Evolutionary conservation across 2,888 invertebrate species (phyloP).

Genomic region (Acleris emargana): DNA sequence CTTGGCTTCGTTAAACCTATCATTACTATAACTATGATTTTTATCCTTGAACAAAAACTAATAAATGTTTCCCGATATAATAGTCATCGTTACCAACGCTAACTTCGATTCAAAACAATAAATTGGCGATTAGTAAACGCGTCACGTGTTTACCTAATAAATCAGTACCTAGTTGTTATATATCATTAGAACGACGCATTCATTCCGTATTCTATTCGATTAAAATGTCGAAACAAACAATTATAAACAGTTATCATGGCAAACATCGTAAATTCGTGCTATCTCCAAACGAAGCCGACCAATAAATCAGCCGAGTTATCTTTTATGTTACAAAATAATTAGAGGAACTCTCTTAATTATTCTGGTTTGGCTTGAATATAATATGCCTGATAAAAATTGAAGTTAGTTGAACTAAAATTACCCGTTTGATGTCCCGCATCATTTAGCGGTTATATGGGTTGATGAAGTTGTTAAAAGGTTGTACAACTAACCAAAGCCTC

Average conservation of each 20-base stretch:
- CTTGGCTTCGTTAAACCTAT: too few relatives aligned
- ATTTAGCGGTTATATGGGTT: conserved; percentile 1
- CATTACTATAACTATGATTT: too few relatives aligned
- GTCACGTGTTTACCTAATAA: conserved; percentile 20
- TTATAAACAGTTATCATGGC: conserved; percentile 63
- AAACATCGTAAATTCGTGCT: conserved; percentile 71
- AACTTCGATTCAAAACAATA: neutral
- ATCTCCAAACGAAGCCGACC: conserved; percentile 59
- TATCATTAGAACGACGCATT: conserved; percentile 25
- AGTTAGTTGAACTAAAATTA: conserved; percentile 41
- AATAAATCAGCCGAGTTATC: conserved; percentile 77
- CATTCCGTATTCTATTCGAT: conserved; percentile 42
- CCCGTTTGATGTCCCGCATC: conserved; percentile 16
- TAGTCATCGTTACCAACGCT: neutral
- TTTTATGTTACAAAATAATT: conserved; percentile 73
- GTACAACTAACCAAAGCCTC: too few relatives aligned
- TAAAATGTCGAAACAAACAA: conserved; percentile 61
- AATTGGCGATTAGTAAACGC: conserved; percentile 16
- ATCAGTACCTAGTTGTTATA: conserved; percentile 1
- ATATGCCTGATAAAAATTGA: conserved; percentile 37
- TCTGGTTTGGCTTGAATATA: conserved; percentile 49
- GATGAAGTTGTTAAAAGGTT: too few relatives aligned
- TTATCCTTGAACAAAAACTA: too few relatives aligned
- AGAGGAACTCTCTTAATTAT: conserved; percentile 72
- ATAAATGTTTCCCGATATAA: neutral